Percentiles rank a stretch among this genome's conserved stretches.
These are phyloP conservation scores for Volucella zonaria DNA, from an alignment of 2,888 invertebrate species.

Conservation along the genomic window DNA sequence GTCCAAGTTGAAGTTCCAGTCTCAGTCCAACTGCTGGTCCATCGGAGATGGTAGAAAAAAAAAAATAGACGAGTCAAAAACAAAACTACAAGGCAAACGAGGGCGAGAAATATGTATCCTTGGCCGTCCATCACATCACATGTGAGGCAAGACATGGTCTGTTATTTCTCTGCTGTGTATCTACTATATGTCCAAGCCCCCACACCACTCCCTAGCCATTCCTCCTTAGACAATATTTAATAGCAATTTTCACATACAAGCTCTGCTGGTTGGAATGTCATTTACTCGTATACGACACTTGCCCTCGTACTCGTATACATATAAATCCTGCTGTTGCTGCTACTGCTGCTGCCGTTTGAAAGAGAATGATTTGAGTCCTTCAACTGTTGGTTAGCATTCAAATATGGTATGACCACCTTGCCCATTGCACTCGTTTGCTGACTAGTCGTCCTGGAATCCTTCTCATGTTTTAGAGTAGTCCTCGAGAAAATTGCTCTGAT, in stretches of 20 bases:
- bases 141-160: constrained; percentile 23
- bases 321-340: constrained; percentile 38
- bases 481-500: constrained; percentile 68
- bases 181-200: neutral
- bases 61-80: constrained; percentile 2
- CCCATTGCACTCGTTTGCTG: neutral
- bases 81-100: constrained; percentile 56
- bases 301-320: constrained; percentile 23
- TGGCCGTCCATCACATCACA: constrained; percentile 51
- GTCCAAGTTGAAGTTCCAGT: neutral
- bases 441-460: neutral
- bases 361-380: constrained; percentile 63
- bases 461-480: constrained; percentile 32
- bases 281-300: constrained; percentile 68
- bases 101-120: constrained; percentile 61
- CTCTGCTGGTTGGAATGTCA: constrained; percentile 59
- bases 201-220: neutral
- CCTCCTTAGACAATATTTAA: constrained; percentile 62
- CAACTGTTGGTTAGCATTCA: constrained; percentile 45
- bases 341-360: constrained; percentile 27
- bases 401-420: neutral
- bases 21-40: neutral
- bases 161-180: constrained; percentile 38
- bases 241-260: constrained; percentile 72
- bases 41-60: neutral